These are phyloP conservation scores for Margaritifera margaritifera DNA, from an alignment of 2,888 invertebrate genomes.

Conservation along the genomic window DNA sequence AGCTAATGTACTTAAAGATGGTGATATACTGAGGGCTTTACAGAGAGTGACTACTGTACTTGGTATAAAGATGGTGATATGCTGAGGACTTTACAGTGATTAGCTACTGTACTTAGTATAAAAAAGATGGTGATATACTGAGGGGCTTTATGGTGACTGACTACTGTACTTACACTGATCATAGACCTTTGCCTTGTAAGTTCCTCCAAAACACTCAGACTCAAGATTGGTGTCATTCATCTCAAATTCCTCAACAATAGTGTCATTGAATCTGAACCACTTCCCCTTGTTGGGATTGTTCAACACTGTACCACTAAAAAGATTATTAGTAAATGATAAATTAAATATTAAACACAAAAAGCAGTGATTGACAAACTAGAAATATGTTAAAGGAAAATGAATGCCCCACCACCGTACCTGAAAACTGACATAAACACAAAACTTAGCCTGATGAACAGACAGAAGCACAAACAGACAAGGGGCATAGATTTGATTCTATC, in stretches of 20 bases:
- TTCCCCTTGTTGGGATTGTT: conserved; percentile 72
- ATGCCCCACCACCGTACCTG: too few species aligned
- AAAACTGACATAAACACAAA: too few species aligned
- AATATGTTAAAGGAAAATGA: too few species aligned
- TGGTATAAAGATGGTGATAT: neutral
- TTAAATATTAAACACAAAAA: neutral
- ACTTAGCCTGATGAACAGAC: too few species aligned
- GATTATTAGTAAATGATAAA: neutral
- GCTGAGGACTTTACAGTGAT: neutral
- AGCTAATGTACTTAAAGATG: too few species aligned
- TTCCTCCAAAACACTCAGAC: conserved; percentile 76
- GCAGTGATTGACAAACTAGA: too few species aligned
- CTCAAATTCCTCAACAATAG: conserved; percentile 74
- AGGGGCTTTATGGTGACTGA: neutral
- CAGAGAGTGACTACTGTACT: neutral
- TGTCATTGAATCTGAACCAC: conserved; percentile 76
- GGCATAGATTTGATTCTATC: too few species aligned
- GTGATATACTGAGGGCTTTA: neutral
- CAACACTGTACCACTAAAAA: conserved; percentile 69
- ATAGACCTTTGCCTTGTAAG: conserved; percentile 74
- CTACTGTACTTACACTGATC: conserved; percentile 52
- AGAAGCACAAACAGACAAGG: too few species aligned
- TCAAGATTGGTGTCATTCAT: conserved; percentile 74
- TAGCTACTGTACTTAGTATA: neutral
- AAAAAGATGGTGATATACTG: neutral